These are phyloP conservation scores for Ochropleura leucogaster DNA, from an alignment of 2,888 invertebrate genomes.

Conservation along the genomic window DNA sequence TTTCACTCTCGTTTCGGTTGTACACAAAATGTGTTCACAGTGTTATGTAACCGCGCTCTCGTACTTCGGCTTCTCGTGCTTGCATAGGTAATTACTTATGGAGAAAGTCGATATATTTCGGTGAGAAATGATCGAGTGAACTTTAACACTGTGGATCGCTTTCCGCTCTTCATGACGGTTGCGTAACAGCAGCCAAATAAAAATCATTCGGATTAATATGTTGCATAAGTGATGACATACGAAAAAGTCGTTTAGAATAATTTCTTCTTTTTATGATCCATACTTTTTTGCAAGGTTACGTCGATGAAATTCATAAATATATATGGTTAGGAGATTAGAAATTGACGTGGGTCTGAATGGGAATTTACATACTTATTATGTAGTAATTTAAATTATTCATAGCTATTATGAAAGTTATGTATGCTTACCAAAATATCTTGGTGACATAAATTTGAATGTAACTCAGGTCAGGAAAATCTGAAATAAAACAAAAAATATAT, in stretches of 20 bases:
- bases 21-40: slow-evolving; percentile 75
- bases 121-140: slow-evolving; percentile 82
- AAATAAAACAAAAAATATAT: slow-evolving; percentile 73
- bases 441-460: slow-evolving; percentile 86
- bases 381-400: not conserved
- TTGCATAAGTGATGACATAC: slow-evolving; percentile 68
- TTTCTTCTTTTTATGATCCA: slow-evolving; percentile 25
- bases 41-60: slow-evolving; percentile 73
- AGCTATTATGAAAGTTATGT: slow-evolving; percentile 24
- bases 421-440: slow-evolving; percentile 82
- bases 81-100: slow-evolving; percentile 78
- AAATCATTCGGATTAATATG: slow-evolving; percentile 44
- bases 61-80: slow-evolving; percentile 55
- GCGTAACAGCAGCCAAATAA: slow-evolving; percentile 71
- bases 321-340: slow-evolving; percentile 36
- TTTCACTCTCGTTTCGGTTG: slow-evolving; percentile 75
- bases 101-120: slow-evolving; percentile 88
- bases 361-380: slow-evolving; percentile 3
- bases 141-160: slow-evolving; percentile 74
- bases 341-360: not conserved
- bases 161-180: slow-evolving; percentile 79
- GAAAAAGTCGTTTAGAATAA: slow-evolving; percentile 48
- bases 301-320: slow-evolving; percentile 36
- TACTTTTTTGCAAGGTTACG: slow-evolving; percentile 1
- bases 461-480: slow-evolving; percentile 81